Percentiles rank a stretch among this genome's conserved stretches.
Evolutionary conservation across 2,888 invertebrate species (phyloP).

Genomic region (Eupithecia subfuscata): DNA sequence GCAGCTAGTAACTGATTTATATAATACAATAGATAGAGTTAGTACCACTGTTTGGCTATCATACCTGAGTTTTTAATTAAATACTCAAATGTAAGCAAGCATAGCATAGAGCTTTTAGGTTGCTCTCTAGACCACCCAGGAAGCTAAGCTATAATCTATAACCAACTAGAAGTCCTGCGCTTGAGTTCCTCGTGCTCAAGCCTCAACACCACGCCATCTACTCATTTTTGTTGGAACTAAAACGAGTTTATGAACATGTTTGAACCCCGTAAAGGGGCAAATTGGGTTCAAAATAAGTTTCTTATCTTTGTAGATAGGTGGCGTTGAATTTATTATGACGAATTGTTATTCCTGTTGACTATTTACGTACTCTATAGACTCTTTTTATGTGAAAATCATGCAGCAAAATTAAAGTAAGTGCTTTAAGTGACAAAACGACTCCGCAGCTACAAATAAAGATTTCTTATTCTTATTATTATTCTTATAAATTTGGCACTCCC

Average conservation of each 20-base stretch:
- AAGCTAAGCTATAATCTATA: not conserved
- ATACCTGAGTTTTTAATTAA: too few species aligned
- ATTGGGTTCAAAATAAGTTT: not conserved
- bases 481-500: too few species aligned
- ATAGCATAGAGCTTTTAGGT: not conserved
- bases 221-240: constrained; percentile 5
- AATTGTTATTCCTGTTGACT: too few species aligned
- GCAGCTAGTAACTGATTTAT: too few species aligned
- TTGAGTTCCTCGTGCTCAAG: constrained; percentile 15
- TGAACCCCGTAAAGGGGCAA: not conserved
- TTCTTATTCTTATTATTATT: too few species aligned
- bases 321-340: not conserved
- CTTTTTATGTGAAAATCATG: too few species aligned
- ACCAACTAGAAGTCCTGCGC: constrained; percentile 20
- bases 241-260: not conserved
- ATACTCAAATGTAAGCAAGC: too few species aligned
- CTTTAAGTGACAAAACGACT: too few species aligned
- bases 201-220: constrained; percentile 36
- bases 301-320: not conserved
- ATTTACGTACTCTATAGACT: not conserved
- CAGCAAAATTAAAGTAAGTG: too few species aligned
- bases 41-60: too few species aligned
- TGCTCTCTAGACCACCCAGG: not conserved
- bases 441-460: too few species aligned
- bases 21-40: too few species aligned